phyloP scores from a whole-genome alignment of 1,140 invertebrate species.

The Metaphire vulgaris region DNA sequence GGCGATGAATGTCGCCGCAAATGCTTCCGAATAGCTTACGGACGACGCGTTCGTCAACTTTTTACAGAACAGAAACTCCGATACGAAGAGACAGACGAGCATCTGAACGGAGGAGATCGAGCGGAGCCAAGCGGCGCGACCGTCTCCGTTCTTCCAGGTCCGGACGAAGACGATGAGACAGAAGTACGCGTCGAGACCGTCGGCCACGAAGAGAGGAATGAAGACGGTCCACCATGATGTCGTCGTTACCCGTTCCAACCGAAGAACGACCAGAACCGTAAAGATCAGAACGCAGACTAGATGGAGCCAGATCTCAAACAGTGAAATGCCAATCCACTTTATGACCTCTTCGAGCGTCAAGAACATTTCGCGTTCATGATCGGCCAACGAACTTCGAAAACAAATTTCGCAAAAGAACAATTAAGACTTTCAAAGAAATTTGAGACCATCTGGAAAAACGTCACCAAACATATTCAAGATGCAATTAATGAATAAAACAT shows the following conservation, averaged over 20 bases:
- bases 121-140: conserved; percentile 62
- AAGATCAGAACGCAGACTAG: conserved; percentile 75
- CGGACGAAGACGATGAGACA: conserved; percentile 87
- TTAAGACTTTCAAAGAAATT: too few relatives aligned
- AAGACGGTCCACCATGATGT: conserved; percentile 70
- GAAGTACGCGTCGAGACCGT: conserved; percentile 87
- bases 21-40: conserved; percentile 82
- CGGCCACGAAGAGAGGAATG: conserved; percentile 79
- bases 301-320: conserved; percentile 88
- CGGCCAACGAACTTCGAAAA: too few relatives aligned
- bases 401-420: too few relatives aligned
- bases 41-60: conserved; percentile 71
- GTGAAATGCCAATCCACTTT: conserved; percentile 83
- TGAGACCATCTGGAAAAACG: too few relatives aligned
- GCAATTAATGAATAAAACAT: too few relatives aligned
- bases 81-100: conserved; percentile 76
- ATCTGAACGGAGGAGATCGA: conserved; percentile 76
- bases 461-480: too few relatives aligned
- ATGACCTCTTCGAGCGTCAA: conserved; percentile 80
- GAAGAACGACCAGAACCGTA: conserved; percentile 69
- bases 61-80: conserved; percentile 84
- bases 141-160: conserved; percentile 68
- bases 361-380: conserved; percentile 67
- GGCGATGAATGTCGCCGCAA: conserved; percentile 83
- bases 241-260: conserved; percentile 47